A percentile compares a stretch with the other conserved stretches of the same genome.
These are phyloP conservation scores for Cyanoliseus patagonus DNA, from an alignment of 2,113 vertebrate species.

Conservation along the genomic window DNA sequence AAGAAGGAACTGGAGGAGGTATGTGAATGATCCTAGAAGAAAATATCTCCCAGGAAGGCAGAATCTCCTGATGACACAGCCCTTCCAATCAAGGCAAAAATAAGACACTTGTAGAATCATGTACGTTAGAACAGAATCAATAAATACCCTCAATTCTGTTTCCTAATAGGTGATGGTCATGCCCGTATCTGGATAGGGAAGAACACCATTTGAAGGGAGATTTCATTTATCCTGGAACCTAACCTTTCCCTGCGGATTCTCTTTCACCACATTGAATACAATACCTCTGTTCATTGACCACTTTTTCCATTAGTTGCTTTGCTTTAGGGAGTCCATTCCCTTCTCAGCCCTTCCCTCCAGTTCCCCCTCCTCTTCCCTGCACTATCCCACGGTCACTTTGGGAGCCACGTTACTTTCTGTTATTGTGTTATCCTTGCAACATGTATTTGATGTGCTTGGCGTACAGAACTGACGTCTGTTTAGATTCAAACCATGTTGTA, in stretches of 20 bases:
- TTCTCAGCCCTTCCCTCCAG: background rate
- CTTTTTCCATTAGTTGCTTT: constrained; percentile 12
- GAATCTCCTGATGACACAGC: background rate
- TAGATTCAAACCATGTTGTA: constrained; percentile 48
- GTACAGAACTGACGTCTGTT: background rate
- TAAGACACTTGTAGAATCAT: background rate
- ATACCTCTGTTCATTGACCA: constrained; percentile 54
- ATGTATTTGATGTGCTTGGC: background rate
- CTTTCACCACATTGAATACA: background rate
- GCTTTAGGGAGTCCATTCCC: background rate
- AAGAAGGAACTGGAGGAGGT: background rate
- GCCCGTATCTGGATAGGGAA: background rate
- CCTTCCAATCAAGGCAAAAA: background rate
- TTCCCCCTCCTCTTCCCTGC: background rate
- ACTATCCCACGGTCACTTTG: background rate
- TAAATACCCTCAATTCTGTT: background rate
- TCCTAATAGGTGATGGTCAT: background rate
- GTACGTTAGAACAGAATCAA: background rate
- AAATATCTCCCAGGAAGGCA: background rate
- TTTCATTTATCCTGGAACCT: constrained; percentile 45
- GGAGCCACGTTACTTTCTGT: background rate
- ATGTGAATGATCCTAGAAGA: background rate
- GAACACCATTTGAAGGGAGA: background rate
- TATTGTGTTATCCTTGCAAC: background rate
- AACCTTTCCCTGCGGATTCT: constrained; percentile 36